Base-by-base conservation (phyloP, 2,797 vertebrate genomes). In the Phoebastria nigripes region DNA sequence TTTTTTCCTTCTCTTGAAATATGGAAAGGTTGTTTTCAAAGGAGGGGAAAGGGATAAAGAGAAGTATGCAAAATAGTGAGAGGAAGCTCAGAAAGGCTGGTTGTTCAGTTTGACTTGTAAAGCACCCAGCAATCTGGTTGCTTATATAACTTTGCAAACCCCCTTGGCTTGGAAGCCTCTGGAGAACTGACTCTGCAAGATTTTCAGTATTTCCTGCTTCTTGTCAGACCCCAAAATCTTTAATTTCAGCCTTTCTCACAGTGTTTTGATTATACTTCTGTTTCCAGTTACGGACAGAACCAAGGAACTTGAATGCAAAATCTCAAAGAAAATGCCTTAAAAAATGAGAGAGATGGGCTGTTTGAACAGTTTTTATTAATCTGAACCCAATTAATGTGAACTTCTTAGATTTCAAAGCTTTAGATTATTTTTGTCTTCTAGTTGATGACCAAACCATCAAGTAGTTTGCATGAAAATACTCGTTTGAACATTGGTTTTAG, bases 131-230 rank as follows among this genome's bases (percentile, higher is more conserved):
- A 91, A 1, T 81, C 47, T 83, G 44, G 5, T 80, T 93, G 69
- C 79, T 95, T 82, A 11, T 69, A 25, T 71, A 81, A 69, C 35
- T 92, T 58, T 86, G 65, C 82, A 93, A 49, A 58, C 80, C 18
- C 26, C 35, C 41, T 74, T 63, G 69, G 62, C 51, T 73, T 63
- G 47, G 44, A 94, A 87, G 17, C 44, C 55, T 82, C 70, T 49
- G 77, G 80, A 93, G 55, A 77, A 56, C 51, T 59, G 55, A 81
- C 62, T 70, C 47, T 69, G 54, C 70, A 90, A 77, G 73, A 76
- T 79, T 69, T 86, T 73, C 66, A 65, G 35, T 82, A 62, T 89
- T 94, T 90, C 44, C 89, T 95, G 91, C 73, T 89, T 90, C 90
- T 93, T 88, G 55, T 90, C 82, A 90, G 87, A 63, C 56, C 31